phyloP scores from a whole-genome alignment of 2,113 vertebrate species.

The Ageneiosus marmoratus region DNA sequence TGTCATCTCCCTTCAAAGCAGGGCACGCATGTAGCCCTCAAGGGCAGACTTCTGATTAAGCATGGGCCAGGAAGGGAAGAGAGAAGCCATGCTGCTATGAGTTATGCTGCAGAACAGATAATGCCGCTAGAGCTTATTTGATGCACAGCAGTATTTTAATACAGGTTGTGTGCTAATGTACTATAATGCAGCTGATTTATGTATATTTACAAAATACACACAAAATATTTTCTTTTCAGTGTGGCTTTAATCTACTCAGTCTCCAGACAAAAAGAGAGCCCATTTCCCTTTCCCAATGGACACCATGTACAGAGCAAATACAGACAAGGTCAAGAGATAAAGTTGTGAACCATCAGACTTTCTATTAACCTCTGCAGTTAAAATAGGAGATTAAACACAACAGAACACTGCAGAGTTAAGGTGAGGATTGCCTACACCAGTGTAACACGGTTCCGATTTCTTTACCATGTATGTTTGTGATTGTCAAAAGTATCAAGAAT shows the following conservation, averaged over 20 bases:
- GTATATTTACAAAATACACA: background rate
- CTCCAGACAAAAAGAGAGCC: no score
- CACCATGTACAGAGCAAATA: constrained; percentile 15
- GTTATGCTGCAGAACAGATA: background rate
- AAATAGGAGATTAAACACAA: background rate
- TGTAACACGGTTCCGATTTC: background rate
- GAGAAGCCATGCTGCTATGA: background rate
- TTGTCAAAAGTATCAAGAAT: background rate
- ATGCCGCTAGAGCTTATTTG: background rate
- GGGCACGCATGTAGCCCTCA: background rate
- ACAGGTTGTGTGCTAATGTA: no score
- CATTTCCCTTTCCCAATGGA: no score
- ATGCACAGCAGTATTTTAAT: background rate
- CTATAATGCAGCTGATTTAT: background rate
- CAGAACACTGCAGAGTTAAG: background rate
- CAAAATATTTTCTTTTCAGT: background rate
- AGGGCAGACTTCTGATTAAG: background rate
- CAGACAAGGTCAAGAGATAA: constrained; percentile 57
- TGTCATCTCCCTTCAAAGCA: background rate
- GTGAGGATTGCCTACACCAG: background rate
- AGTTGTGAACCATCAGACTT: constrained; percentile 47
- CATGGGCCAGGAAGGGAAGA: background rate
- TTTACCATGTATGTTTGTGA: background rate
- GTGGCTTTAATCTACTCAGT: constrained; percentile 34
- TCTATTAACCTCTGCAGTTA: constrained; percentile 3